phyloP scores from a whole-genome alignment of 2,888 invertebrate genomes.

The Hemithea aestivaria region DNA sequence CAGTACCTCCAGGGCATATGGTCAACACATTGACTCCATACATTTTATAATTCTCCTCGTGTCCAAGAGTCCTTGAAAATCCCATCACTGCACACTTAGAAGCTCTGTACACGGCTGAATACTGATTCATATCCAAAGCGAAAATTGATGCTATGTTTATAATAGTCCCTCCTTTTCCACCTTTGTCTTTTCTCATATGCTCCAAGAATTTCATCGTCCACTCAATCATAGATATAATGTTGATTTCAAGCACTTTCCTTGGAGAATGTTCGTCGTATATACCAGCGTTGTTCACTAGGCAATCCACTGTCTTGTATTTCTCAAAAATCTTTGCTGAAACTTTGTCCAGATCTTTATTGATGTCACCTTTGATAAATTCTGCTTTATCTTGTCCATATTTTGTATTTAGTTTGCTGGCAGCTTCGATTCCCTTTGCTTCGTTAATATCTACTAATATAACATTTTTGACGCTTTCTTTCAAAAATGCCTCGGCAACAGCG shows the following conservation, averaged over 20 bases:
- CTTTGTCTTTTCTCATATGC: conserved; percentile 72
- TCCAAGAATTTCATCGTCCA: conserved; percentile 59
- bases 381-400: conserved; percentile 58
- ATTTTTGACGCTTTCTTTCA: conserved; percentile 45
- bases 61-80: conserved; percentile 58
- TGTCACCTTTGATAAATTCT: conserved; percentile 64
- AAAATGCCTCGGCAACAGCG: conserved; percentile 51
- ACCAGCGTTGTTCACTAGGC: conserved; percentile 59
- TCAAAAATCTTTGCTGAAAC: conserved; percentile 41
- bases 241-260: conserved; percentile 39
- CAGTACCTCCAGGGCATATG: conserved; percentile 28
- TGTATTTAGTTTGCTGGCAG: conserved; percentile 28
- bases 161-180: conserved; percentile 78
- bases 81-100: conserved; percentile 75
- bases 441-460: conserved; percentile 39
- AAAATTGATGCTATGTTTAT: conserved; percentile 80
- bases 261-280: conserved; percentile 31
- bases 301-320: conserved; percentile 45
- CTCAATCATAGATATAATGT: conserved; percentile 38
- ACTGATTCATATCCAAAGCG: conserved; percentile 65
- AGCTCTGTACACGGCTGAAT: conserved; percentile 74
- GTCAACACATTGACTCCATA: conserved; percentile 65
- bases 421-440: conserved; percentile 9
- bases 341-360: conserved; percentile 58
- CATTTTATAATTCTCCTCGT: conserved; percentile 51